These are phyloP conservation scores for Rhinophrynus dorsalis DNA, from an alignment of 2,797 vertebrate genomes.

Conservation along the genomic window DNA sequence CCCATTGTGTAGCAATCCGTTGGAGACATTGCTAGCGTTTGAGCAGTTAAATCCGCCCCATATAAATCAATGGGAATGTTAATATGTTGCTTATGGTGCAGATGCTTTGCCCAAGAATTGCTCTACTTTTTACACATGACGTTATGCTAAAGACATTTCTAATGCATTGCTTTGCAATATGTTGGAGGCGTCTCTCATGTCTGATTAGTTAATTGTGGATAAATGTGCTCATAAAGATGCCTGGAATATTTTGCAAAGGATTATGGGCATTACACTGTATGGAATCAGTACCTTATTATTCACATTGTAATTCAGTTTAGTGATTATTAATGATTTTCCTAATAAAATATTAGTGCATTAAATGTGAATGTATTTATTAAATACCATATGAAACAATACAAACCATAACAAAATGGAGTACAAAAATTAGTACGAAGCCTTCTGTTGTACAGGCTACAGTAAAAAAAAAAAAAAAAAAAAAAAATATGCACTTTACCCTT, in stretches of 20 bases:
- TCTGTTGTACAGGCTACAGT: too few relatives aligned
- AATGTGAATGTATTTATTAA: too few relatives aligned
- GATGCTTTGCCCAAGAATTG: neutral
- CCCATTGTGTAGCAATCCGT: too few relatives aligned
- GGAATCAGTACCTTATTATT: constrained; percentile 54
- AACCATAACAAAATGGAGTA: too few relatives aligned
- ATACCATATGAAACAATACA: too few relatives aligned
- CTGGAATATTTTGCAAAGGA: neutral
- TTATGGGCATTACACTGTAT: constrained; percentile 61
- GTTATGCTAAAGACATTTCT: neutral
- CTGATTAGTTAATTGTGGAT: neutral
- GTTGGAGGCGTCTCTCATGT: neutral
- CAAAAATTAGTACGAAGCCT: too few relatives aligned
- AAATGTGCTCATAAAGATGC: neutral
- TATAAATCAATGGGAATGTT: too few relatives aligned
- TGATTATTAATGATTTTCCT: constrained; percentile 60
- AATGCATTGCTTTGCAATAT: neutral
- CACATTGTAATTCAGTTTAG: constrained; percentile 56
- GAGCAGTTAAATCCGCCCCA: too few relatives aligned
- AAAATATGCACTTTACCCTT: too few relatives aligned
- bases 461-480: too few relatives aligned
- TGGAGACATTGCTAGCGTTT: too few relatives aligned
- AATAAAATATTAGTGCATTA: too few relatives aligned
- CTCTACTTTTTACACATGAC: neutral
- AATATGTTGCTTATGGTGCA: neutral